phyloP scores from a whole-genome alignment of 92 coral and sea anemone species.

The Siderastrea siderea region DNA sequence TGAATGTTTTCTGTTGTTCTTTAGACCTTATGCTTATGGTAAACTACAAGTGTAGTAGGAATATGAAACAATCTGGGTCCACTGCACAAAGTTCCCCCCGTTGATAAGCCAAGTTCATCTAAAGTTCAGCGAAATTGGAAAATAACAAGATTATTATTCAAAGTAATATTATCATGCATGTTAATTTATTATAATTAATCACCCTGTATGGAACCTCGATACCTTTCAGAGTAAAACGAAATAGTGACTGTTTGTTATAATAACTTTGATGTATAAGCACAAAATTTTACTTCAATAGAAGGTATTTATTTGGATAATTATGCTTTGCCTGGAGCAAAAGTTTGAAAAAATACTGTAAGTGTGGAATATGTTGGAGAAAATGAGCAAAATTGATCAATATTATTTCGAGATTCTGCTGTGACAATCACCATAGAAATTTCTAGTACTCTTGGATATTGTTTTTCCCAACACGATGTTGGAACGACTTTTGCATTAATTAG shows the following conservation, averaged over 20 bases:
- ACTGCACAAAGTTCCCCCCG: neutral
- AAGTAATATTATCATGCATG: neutral
- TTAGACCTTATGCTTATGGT: neutral
- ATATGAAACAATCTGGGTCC: neutral
- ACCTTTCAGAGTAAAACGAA: neutral
- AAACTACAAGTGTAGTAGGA: neutral
- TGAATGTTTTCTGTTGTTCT: slow-evolving; percentile 5
- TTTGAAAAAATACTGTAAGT: neutral
- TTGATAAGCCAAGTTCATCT: neutral
- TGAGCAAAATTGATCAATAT: neutral
- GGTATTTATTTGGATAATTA: neutral
- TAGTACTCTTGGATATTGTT: slow-evolving; percentile 93
- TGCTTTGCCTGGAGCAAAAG: neutral
- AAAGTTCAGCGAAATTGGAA: slow-evolving; percentile 8
- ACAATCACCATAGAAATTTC: slow-evolving; percentile 86
- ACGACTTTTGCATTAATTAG: slow-evolving; percentile 83
- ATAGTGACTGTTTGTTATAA: neutral
- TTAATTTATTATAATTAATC: slow-evolving; percentile 34
- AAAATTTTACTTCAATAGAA: neutral
- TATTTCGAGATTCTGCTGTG: slow-evolving; percentile 35
- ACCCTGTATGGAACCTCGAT: slow-evolving; percentile 12
- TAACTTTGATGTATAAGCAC: neutral
- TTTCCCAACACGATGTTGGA: slow-evolving; percentile 69
- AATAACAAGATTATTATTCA: slow-evolving; percentile 20
- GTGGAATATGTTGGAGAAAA: neutral